Conservation (phyloP, 2,888 invertebrate species). For the Cantharis rustica region DNA sequence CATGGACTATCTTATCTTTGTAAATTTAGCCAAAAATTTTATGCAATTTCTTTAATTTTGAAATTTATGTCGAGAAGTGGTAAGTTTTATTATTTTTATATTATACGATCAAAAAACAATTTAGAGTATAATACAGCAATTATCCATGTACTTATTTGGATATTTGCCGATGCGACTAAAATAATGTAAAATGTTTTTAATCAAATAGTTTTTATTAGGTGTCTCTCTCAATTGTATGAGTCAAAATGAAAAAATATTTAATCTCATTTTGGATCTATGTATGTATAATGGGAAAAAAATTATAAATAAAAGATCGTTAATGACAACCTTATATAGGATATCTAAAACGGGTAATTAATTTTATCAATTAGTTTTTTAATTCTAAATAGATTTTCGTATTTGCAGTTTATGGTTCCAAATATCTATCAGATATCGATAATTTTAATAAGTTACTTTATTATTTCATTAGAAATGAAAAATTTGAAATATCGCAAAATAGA, state of each 20-base stretch:
- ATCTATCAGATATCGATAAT: constrained; percentile 24
- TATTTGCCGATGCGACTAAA: too few relatives aligned
- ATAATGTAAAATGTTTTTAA: too few relatives aligned
- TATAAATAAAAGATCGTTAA: constrained; percentile 32
- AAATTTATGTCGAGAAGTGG: constrained; percentile 36
- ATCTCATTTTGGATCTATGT: constrained; percentile 28
- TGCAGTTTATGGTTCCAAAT: constrained; percentile 18
- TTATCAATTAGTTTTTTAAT: neutral
- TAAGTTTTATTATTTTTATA: constrained; percentile 19
- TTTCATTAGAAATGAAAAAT: constrained; percentile 34
- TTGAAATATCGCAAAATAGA: constrained; percentile 27
- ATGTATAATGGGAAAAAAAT: constrained; percentile 30
- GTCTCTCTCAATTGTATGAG: constrained; percentile 32
- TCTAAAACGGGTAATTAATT: constrained; percentile 30
- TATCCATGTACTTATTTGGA: too few relatives aligned
- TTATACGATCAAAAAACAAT: too few relatives aligned
- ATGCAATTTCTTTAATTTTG: constrained; percentile 32
- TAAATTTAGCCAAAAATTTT: constrained; percentile 30
- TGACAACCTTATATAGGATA: constrained; percentile 35
- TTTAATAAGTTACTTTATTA: constrained; percentile 35
- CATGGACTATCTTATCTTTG: constrained; percentile 19
- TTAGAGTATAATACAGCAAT: too few relatives aligned
- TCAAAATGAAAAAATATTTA: constrained; percentile 31
- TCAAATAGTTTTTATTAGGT: constrained; percentile 23
- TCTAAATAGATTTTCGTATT: neutral